These are phyloP conservation scores for Lagenorhynchus albirostris DNA, from an alignment of 2,113 vertebrate species.

Conservation along the genomic window DNA sequence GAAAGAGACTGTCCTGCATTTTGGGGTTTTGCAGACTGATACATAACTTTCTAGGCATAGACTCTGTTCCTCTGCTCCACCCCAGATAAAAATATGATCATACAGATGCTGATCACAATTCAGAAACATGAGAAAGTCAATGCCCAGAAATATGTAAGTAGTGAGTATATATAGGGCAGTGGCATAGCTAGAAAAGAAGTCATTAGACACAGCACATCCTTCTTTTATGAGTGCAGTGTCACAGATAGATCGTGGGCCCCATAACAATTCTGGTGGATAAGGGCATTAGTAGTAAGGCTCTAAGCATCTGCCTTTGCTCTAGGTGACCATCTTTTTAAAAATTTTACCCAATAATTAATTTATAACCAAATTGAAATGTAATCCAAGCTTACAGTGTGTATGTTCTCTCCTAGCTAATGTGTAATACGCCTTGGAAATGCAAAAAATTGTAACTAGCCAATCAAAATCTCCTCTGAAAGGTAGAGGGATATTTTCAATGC, in stretches of 20 bases:
- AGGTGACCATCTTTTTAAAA: background rate
- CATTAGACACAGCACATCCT: background rate
- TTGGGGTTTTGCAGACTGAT: background rate
- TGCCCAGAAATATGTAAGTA: background rate
- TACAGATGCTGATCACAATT: background rate
- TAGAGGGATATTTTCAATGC: background rate
- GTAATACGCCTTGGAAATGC: background rate
- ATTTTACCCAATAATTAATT: background rate
- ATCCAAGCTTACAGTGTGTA: background rate
- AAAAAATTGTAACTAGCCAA: background rate
- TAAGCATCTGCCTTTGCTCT: background rate
- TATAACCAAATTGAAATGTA: background rate
- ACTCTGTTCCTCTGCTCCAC: background rate
- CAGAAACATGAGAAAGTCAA: background rate
- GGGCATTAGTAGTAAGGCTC: too few species aligned
- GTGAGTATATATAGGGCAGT: background rate
- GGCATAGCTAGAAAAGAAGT: background rate
- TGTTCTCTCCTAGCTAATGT: background rate
- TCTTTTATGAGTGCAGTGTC: background rate
- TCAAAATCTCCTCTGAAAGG: background rate
- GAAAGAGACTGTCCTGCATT: background rate
- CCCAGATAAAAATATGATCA: background rate
- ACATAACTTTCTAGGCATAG: background rate
- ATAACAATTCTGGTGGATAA: background rate
- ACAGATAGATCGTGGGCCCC: rapidly evolving